Evolutionary conservation across 2,797 vertebrate genomes (phyloP).

Genomic region (Acipenser ruthenus): DNA sequence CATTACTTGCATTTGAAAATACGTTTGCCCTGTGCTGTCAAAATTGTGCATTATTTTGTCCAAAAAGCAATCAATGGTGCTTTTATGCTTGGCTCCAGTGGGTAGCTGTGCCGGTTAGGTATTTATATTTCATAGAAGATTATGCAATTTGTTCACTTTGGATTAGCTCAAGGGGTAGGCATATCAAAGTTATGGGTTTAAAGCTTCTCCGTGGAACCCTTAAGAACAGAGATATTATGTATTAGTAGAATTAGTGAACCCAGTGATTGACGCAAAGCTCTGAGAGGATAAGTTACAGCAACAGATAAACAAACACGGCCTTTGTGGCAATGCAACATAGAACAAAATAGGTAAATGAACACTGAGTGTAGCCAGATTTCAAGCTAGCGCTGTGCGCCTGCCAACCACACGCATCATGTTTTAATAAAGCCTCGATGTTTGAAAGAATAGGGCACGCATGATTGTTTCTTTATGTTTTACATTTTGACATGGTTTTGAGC

Average conservation of each 20-base stretch:
- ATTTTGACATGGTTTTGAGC: not conserved
- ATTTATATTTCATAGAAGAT: conserved; percentile 1
- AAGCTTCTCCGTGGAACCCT: not conserved
- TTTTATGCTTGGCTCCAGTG: conserved; percentile 5
- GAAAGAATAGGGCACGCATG: not conserved
- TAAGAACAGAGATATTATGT: conserved; percentile 1
- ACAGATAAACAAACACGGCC: conserved; percentile 42
- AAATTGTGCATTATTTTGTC: not conserved
- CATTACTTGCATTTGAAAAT: too few species aligned
- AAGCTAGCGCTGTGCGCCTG: conserved; percentile 10
- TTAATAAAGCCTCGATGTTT: conserved; percentile 4
- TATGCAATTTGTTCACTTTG: conserved; percentile 18
- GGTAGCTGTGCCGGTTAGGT: conserved; percentile 7
- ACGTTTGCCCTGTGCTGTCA: not conserved
- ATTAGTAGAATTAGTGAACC: not conserved
- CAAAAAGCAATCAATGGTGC: conserved; percentile 7
- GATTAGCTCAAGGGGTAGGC: not conserved
- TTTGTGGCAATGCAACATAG: conserved; percentile 36
- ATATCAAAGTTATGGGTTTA: conserved; percentile 1
- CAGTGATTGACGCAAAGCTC: not conserved
- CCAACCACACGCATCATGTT: not conserved
- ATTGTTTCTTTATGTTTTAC: not conserved
- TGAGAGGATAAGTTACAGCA: not conserved
- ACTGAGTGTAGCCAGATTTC: conserved; percentile 40
- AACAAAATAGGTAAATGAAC: conserved; percentile 43